Conservation (phyloP, 2,888 invertebrate genomes). For the Ferrisia virgata region DNA sequence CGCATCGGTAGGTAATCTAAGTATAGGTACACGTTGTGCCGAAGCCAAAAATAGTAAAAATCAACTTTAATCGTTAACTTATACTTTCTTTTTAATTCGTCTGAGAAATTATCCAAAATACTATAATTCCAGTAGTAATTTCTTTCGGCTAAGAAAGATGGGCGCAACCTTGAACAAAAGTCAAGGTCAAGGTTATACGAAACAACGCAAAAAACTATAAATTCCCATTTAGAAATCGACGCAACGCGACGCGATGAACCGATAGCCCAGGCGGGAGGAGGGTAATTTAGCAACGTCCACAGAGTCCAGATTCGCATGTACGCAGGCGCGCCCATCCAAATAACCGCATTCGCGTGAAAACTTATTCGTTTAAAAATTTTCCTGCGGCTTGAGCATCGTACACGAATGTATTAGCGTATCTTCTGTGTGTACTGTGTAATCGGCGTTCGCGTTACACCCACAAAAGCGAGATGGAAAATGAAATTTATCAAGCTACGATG, state of each 20-base stretch:
- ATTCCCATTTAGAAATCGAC: no score
- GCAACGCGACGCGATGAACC: no score
- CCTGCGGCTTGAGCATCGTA: neutral
- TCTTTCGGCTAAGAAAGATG: neutral
- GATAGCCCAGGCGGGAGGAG: neutral
- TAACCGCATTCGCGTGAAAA: neutral
- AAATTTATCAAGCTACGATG: neutral
- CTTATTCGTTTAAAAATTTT: neutral
- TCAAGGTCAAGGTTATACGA: constrained; percentile 16
- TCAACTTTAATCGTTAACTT: neutral
- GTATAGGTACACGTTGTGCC: no score
- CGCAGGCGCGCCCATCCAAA: constrained; percentile 15
- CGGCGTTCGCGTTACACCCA: neutral
- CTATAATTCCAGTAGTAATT: neutral
- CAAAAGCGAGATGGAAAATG: neutral
- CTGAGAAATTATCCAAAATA: neutral
- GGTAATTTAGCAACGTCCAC: neutral
- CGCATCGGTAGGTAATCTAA: no score
- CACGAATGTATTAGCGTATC: no score
- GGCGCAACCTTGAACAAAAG: neutral
- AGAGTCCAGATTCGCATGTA: neutral
- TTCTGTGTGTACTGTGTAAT: neutral
- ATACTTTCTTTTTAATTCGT: neutral
- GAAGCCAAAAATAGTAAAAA: neutral
- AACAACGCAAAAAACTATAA: constrained; percentile 10